A percentile compares a stretch with the other conserved stretches of the same genome.
Conservation (phyloP, 2,797 vertebrate species). For the Chanos chanos region DNA sequence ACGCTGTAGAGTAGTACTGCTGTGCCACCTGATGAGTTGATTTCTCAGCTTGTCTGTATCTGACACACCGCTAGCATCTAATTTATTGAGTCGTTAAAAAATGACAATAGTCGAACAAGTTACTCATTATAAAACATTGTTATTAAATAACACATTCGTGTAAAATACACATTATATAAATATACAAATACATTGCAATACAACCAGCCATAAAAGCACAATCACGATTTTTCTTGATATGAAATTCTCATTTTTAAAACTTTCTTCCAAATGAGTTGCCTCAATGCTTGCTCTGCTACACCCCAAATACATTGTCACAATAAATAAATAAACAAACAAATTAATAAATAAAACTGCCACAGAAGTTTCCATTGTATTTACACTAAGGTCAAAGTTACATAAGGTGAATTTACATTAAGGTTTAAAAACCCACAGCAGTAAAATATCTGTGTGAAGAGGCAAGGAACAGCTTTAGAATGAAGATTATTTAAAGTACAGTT, state of each 20-base stretch:
- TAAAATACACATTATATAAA: constrained; percentile 56
- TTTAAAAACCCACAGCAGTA: no score
- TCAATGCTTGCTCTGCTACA: no score
- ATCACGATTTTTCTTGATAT: constrained; percentile 36
- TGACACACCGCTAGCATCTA: no score
- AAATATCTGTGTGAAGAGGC: no score
- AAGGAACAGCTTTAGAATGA: no score
- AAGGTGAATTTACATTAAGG: background rate
- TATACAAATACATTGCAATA: constrained; percentile 9
- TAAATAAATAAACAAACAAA: background rate
- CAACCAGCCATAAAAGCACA: constrained; percentile 54
- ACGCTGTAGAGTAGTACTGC: no score
- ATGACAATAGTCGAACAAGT: background rate
- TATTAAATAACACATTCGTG: constrained; percentile 67
- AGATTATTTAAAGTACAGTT: background rate
- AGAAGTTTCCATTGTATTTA: background rate
- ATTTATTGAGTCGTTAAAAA: background rate
- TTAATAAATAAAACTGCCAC: background rate
- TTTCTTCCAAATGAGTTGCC: no score
- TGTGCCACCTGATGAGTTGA: no score
- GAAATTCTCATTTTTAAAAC: constrained; percentile 21
- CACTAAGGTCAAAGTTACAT: background rate
- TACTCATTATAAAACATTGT: constrained; percentile 62
- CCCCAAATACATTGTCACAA: no score
- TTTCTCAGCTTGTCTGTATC: no score